These are phyloP conservation scores for Alosa sapidissima DNA, from an alignment of 2,797 vertebrate species.

Conservation along the genomic window DNA sequence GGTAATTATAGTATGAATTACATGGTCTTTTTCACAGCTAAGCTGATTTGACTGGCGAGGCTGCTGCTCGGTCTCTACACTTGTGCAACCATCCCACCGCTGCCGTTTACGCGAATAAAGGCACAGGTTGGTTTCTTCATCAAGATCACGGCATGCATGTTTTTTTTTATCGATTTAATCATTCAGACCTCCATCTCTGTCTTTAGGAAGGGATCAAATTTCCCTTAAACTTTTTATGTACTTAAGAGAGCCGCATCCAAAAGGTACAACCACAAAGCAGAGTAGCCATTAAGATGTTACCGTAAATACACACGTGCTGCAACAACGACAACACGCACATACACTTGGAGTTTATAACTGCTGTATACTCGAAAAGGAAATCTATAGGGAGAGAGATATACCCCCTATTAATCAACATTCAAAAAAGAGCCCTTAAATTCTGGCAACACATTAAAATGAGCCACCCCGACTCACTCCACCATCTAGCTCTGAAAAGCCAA, in stretches of 20 bases:
- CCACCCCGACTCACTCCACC: no score
- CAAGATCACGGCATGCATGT: neutral
- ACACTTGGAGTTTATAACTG: constrained; percentile 7
- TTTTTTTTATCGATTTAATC: neutral
- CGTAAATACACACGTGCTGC: neutral
- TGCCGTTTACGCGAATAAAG: neutral
- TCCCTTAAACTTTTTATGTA: neutral
- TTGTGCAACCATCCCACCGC: neutral
- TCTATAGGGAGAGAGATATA: neutral
- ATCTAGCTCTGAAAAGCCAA: no score
- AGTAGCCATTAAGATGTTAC: neutral
- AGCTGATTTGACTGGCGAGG: neutral
- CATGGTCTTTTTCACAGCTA: neutral
- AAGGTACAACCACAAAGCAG: neutral
- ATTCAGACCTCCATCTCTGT: no score
- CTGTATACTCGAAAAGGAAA: neutral
- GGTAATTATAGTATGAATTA: neutral
- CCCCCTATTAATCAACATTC: no score
- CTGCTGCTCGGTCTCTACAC: neutral
- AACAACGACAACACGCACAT: neutral
- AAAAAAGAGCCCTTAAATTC: no score
- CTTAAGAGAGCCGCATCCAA: neutral
- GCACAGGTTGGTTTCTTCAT: neutral
- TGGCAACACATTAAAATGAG: no score
- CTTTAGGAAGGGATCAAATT: neutral